Base-by-base conservation (phyloP, 2,888 invertebrate genomes). In the Drosophila fungiperda region DNA sequence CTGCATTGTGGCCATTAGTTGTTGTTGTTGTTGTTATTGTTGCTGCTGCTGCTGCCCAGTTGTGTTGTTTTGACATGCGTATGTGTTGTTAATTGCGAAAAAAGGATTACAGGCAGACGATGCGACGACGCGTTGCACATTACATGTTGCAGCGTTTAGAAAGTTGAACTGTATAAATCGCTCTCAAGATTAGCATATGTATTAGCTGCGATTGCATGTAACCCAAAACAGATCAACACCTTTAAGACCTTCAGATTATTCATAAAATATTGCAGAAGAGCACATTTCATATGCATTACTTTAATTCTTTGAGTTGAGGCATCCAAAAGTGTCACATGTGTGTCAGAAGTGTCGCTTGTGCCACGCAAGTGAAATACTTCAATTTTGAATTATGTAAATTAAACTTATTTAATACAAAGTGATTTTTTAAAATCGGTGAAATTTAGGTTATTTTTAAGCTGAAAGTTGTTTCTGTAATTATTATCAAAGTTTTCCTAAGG, bases 51-150 rank as follows among this genome's bases (percentile, higher is more conserved):
- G 53, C 70, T 82, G 79, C 82, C 83, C 79, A 81, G 78, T 86
- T 83, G 76, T 86, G 86, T 80, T 89, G 89, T 87, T 89, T 84
- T 87, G 85, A 85, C 89, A 86, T 86, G 85, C 85, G 85, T 86
- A 86, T 86, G 85, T 84, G 85, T 78, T 86, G 89, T 86, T 86
- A 86, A 86, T 89, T 86, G 87, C 87, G 59, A 87, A 87, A 88
- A 89, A 87, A 89, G 87, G 89, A 89, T 83, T 87, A 84, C 70
- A 57, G 64, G 33, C 80, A 82, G 81, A 85, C 75, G 62, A 32
- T 45, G 59, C 20, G 55, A 36, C 50, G 65, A 60, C 36, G 69
- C 50, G 67, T 35, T 65, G 68, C 63, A 76, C 81, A 80, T 78
- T 86, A 83, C 80, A 75, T 67, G 75, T 20, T 20, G 66, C 68